Percentiles rank a stretch among this genome's conserved stretches.
These are phyloP conservation scores for Disparrhopalites patrizii DNA, from an alignment of 2,888 invertebrate species.

Conservation along the genomic window DNA sequence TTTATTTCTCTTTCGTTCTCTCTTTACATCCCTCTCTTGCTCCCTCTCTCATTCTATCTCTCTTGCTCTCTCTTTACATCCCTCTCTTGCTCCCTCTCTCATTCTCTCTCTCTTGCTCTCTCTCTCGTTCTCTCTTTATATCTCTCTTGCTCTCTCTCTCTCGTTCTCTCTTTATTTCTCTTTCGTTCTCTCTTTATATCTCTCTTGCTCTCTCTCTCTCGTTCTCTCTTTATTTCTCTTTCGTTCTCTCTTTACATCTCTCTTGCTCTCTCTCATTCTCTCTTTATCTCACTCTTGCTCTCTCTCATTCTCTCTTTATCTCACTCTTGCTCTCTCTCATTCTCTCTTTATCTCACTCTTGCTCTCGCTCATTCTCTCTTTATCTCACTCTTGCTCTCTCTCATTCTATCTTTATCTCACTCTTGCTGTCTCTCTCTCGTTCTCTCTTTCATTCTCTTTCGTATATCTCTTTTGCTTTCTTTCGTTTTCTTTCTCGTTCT, in stretches of 20 bases:
- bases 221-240: background rate
- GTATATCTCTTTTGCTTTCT: conserved; percentile 21
- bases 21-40: too few species aligned
- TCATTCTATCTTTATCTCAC: background rate
- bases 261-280: background rate
- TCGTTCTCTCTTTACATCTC: background rate
- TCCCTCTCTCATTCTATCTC: too few species aligned
- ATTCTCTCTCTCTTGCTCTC: too few species aligned
- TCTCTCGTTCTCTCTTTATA: too few species aligned
- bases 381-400: background rate
- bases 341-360: background rate
- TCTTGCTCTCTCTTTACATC: too few species aligned
- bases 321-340: background rate
- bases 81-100: too few species aligned
- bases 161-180: too few species aligned
- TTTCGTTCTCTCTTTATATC: too few species aligned
- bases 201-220: too few species aligned
- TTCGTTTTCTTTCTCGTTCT: background rate
- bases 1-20: too few species aligned
- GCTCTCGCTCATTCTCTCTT: background rate
- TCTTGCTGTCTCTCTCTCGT: conserved; percentile 33
- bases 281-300: background rate
- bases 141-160: too few species aligned
- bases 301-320: too few species aligned
- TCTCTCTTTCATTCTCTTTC: conserved; percentile 8